Conservation (phyloP, 2,797 vertebrate species). For the Tapirus indicus region DNA sequence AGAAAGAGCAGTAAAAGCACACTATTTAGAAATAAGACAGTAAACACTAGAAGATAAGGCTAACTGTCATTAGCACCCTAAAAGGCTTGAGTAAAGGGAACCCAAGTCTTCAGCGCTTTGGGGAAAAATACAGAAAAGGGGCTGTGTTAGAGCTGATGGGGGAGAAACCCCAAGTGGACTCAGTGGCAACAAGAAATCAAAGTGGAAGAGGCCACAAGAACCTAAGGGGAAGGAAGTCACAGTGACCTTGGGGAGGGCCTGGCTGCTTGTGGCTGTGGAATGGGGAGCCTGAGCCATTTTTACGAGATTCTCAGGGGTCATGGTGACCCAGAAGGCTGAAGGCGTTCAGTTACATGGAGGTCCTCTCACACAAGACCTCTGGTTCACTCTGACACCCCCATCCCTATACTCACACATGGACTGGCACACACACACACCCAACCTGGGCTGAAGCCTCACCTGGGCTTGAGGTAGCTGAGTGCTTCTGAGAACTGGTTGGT, state of each 20-base stretch:
- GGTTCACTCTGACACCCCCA: not conserved
- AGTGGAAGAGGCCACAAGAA: not conserved
- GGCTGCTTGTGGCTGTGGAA: not conserved
- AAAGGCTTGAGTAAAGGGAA: not conserved
- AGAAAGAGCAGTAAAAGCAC: not conserved
- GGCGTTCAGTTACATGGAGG: not conserved
- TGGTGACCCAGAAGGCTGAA: not conserved
- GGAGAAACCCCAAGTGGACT: not conserved
- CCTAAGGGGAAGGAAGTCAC: conserved; percentile 10
- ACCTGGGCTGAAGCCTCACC: conserved; percentile 87
- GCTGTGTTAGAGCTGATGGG: not conserved
- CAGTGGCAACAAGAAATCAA: not conserved
- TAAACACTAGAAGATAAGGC: not conserved
- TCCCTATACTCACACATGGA: not conserved
- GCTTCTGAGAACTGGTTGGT: conserved; percentile 97
- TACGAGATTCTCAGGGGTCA: not conserved
- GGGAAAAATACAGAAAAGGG: not conserved
- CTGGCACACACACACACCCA: not conserved
- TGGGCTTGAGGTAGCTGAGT: conserved; percentile 92
- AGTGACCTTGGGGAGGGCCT: not conserved
- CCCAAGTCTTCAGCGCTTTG: not conserved
- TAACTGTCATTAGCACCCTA: not conserved
- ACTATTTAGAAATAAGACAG: conserved; percentile 23
- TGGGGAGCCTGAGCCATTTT: not conserved
- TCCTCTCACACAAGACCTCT: not conserved